phyloP scores from a whole-genome alignment of 2,797 vertebrate species.

The Propithecus perrieri region DNA sequence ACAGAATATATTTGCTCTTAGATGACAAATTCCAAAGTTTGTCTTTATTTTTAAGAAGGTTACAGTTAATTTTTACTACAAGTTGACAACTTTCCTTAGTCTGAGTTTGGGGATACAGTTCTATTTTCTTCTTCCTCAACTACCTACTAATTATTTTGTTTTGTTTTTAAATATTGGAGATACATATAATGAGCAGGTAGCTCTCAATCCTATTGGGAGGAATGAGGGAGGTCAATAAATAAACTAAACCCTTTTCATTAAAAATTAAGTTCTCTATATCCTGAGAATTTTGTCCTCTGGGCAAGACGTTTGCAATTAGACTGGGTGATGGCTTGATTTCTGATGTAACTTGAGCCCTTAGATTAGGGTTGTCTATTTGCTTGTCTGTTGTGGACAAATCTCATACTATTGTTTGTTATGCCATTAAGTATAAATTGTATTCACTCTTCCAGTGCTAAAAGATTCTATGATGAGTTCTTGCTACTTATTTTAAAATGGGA shows the following conservation, averaged over 20 bases:
- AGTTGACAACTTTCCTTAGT: background rate
- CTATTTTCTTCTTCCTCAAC: background rate
- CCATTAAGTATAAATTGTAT: conserved; percentile 66
- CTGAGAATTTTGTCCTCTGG: background rate
- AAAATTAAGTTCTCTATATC: background rate
- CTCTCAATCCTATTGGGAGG: background rate
- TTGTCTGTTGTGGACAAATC: conserved; percentile 70
- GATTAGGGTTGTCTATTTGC: background rate
- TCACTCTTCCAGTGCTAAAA: conserved; percentile 47
- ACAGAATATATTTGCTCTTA: background rate
- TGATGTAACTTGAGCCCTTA: conserved; percentile 27
- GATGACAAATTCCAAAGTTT: background rate
- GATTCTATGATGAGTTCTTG: background rate
- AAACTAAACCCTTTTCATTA: background rate
- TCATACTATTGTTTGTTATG: conserved; percentile 67
- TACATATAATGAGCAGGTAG: background rate
- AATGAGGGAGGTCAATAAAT: background rate
- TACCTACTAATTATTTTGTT: background rate
- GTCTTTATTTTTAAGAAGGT: background rate
- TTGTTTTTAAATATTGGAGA: background rate
- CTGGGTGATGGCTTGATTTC: background rate
- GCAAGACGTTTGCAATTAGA: background rate
- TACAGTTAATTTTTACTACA: background rate
- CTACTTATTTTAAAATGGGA: conserved; percentile 31
- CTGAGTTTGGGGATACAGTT: background rate